Evolutionary conservation across 2,888 invertebrate genomes (phyloP), one percentile per base, ranked within the genome.

Genomic region (Pyrrhia umbra): DNA sequence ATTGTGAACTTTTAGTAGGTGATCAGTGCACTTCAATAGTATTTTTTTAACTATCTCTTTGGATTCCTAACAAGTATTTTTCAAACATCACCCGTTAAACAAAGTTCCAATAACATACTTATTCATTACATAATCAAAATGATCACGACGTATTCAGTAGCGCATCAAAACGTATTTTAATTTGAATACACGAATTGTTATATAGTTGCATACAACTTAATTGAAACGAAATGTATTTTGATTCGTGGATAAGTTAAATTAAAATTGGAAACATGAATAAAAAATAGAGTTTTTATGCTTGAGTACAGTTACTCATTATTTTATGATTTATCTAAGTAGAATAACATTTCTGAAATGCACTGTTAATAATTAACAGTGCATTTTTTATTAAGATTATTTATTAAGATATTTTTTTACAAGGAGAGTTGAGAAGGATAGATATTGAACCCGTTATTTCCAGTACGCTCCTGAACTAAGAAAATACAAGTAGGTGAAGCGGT

Each of bases 201-300:
- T 55, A 43, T 18, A 59, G 37, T 60, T 64, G 54, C 56, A 51
- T 65, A 46, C 46, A 60, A 62, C 30, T 50, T 68, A 68, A 67
- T 63, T 78, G 60, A 70, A 70, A 61, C 15, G n/a, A 39, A 47
- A 42, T 49, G n/a, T 34, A 62, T 69, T 65, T 65, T 49, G 43
- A 47, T 72, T 75, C 10, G 10, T 51, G 16, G 20, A 65, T 43
- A 56, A 56, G 18, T 46, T 54, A 55, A 56, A 51, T 50, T 73
- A 71, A 55, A 61, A 75, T 75, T 75, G 50, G 61, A 73, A 71
- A 51, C 34, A 56, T 73, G 54, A 65, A 47, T 69, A 71, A 73
- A 45, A 13, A 23, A 37, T 46, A 27, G 13, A 16, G 13, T 37
- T 34, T 30, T 47, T 0, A 45, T 54, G 25, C 13, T 42, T 45